Evolutionary conservation across 2,888 invertebrate genomes (phyloP).

Genomic region (Nezara viridula): DNA sequence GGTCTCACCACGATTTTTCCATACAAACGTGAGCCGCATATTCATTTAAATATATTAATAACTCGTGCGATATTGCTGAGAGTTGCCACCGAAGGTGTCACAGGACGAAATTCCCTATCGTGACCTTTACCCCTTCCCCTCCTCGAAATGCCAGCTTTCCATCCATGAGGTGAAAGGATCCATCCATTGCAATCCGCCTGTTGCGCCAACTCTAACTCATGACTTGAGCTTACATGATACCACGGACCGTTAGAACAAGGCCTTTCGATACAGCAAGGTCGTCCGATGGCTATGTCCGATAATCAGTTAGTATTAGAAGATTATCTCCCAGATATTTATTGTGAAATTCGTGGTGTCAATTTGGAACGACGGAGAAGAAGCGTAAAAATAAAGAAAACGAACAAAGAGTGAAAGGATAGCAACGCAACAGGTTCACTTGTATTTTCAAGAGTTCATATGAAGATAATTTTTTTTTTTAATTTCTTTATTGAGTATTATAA

Average conservation of each 20-base stretch:
- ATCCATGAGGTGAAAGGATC: conserved; percentile 56
- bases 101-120: conserved; percentile 46
- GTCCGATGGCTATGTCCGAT: background rate
- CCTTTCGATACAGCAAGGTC: background rate
- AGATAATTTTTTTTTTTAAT: no score
- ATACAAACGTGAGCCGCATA: background rate
- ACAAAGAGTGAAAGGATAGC: no score
- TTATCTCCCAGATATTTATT: no score
- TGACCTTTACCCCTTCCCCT: conserved; percentile 51
- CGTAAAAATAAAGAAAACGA: no score
- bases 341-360: no score
- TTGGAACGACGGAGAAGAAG: no score
- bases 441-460: no score
- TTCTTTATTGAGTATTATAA: no score
- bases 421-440: no score
- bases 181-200: conserved; percentile 51
- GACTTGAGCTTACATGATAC: conserved; percentile 27
- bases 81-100: conserved; percentile 25
- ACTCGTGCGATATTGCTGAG: background rate
- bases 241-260: conserved; percentile 38
- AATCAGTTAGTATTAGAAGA: no score
- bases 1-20: background rate
- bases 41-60: background rate
- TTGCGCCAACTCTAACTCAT: conserved; percentile 55
- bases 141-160: conserved; percentile 55